Conservation (phyloP, 92 coral and sea anemone genomes). For the Porites evermanni region DNA sequence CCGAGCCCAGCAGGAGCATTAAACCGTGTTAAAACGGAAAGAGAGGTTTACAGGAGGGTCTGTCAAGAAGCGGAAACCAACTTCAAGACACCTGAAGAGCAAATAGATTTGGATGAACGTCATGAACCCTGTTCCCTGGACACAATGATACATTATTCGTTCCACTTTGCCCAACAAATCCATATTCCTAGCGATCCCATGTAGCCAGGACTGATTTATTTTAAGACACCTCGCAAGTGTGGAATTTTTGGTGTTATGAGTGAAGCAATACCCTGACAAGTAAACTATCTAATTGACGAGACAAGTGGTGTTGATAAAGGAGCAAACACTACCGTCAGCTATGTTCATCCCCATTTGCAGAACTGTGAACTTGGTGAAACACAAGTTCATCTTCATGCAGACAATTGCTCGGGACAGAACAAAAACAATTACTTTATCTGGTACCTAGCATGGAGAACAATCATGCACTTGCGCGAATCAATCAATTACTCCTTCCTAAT, state of each 20-base stretch:
- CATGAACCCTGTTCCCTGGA: conserved; percentile 8
- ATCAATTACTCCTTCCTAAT: conserved; percentile 52
- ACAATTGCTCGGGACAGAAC: conserved; percentile 52
- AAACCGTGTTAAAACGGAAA: conserved; percentile 25
- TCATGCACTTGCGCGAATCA: conserved; percentile 15
- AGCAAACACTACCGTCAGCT: conserved; percentile 62
- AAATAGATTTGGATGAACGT: conserved; percentile 13
- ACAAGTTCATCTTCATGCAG: conserved; percentile 49
- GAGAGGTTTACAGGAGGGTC: conserved; percentile 25
- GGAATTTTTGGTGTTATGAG: conserved; percentile 69
- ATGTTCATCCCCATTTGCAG: conserved; percentile 44
- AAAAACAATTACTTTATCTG: conserved; percentile 53
- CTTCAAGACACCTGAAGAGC: conserved; percentile 10
- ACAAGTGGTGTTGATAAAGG: conserved; percentile 56
- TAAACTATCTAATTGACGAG: conserved; percentile 63
- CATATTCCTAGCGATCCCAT: conserved; percentile 5
- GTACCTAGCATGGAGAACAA: conserved; percentile 46
- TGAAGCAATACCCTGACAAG: conserved; percentile 58
- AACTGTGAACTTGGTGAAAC: conserved; percentile 68
- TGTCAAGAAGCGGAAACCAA: conserved; percentile 37
- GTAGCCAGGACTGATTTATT: not conserved
- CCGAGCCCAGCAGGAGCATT: conserved; percentile 49
- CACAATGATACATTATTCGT: no score
- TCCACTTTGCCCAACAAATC: conserved; percentile 34
- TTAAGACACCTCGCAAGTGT: conserved; percentile 45